Evolutionary conservation across 37 sponge, comb jelly and placozoan genomes (phyloP), one percentile per base, ranked within the genome.

Genomic region (Beroe ovata): DNA sequence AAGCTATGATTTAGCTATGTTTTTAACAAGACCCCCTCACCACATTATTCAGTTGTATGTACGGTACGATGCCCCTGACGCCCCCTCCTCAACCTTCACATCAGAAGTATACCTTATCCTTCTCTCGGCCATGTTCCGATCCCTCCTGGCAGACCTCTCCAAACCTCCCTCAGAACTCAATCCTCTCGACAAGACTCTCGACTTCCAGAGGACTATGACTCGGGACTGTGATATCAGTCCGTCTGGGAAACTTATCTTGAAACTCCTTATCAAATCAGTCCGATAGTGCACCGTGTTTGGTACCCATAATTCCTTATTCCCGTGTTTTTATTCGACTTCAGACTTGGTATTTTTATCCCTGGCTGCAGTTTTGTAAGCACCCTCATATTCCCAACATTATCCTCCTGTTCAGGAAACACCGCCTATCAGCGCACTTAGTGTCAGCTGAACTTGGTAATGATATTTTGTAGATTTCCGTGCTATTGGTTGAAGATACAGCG

Each of bases 91-190:
- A 14, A 66, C 69, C 69, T 66, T 29, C 35, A 32, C 69, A 33
- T 29, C 36, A 26, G 69, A 66, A 26, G 30, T 66, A 19, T 66
- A 66, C 69, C 69, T 66, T 1, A 30, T 66, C 35, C 33, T 66
- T 6, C 36, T 66, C 36, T 34, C 69, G 35, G 69, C 69, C 33
- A 66, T 66, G 69, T 66, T 66, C 69, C 69, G 69, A 1, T 34
- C 69, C 6, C 69, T 66, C 35, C 69, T 66, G 4, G 4, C 69
- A 34, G 36, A 66, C 1, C 69, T 29, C 69, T 66, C 69, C 36
- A 66, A 66, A 33, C 69, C 69, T 6, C 69, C 69, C 25, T 11
- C 69, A 6, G 69, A 66, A 66, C 69, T 66, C 1, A 66, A 66
- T 37, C 69, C 69, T 8, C 33, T 26, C 1, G 69, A 66, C 4